Evolutionary conservation across 1,140 invertebrate genomes (phyloP), one percentile per base, ranked within the genome.

Genomic region (Pseudomyrmex concolor): DNA sequence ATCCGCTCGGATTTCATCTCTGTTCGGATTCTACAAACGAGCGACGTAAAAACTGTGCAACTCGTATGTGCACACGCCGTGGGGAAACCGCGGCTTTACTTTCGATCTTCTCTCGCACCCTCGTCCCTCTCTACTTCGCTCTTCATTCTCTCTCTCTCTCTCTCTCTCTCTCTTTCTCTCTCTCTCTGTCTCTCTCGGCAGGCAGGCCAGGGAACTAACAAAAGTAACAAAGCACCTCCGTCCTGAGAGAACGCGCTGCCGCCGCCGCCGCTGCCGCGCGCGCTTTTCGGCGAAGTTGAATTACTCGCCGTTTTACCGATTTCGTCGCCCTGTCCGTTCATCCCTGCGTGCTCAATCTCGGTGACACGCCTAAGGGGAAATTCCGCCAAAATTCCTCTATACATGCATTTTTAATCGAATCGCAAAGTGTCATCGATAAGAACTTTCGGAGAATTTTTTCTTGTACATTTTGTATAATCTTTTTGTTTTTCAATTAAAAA

Each of bases 221-320:
- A 90, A 92, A 92, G 91, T 92, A 92, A 92, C 91, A 90, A 92
- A 91, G 86, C 86, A 74, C 62, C 84, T 85, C 70, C 60, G 71
- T 82, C 64, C 81, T 51, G 81, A 51, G 76, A 83, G 83, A 71
- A 77, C 72, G 67, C 72, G 67, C 66, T 50, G 73, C 60, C 66
- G 22, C 19, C 43, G 72, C 57, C 57, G 43, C 19, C 55, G 43
- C 2, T 7, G 63, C 63, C 34, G 34, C 63, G 74, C 74, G 50
- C 59, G 60, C 83, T 84, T 84, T 84, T 84, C 77, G 83, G 83
- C 15, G 67, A 71, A 84, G 83, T 82, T 84, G 83, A 84, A 84
- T 84, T 84, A 67, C 67, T 81, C 76, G 59, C 50, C 57, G 77
- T n/a, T 72, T 84, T 81, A 59, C 55, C 34, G 51, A 84, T 64